phyloP scores from a whole-genome alignment of 2,113 vertebrate species.

The Mastomys coucha region DNA sequence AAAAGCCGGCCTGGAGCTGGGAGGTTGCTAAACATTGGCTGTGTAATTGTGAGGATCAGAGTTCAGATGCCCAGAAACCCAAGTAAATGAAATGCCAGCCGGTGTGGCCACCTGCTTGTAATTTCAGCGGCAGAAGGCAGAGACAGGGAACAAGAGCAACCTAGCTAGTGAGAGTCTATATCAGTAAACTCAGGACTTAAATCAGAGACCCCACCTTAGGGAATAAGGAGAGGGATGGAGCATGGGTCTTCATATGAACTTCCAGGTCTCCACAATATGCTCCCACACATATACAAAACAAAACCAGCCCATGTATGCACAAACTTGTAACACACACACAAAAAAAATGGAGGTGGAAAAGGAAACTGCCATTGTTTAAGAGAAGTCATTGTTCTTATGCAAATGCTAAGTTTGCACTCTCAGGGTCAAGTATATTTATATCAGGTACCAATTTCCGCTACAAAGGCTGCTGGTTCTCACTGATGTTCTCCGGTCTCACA shows the following conservation, averaged over 20 bases:
- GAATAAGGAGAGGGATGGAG: not conserved
- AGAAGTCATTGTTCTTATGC: conserved; percentile 17
- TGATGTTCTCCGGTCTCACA: not conserved
- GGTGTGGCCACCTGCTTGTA: too few species aligned
- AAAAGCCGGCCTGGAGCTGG: not conserved
- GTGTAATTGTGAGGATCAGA: not conserved
- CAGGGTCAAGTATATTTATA: conserved; percentile 28
- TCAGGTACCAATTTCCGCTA: conserved; percentile 50
- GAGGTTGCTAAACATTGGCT: not conserved
- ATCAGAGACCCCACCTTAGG: not conserved
- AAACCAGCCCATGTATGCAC: not conserved
- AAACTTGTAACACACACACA: too few species aligned
- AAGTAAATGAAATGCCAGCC: too few species aligned
- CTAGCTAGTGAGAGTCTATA: not conserved
- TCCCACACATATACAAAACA: not conserved
- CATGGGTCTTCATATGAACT: not conserved
- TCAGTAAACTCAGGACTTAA: not conserved
- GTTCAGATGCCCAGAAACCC: not conserved
- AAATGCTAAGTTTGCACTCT: not conserved
- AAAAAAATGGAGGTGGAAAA: not conserved
- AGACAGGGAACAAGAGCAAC: not conserved
- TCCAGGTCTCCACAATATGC: not conserved
- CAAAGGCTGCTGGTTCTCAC: conserved; percentile 26
- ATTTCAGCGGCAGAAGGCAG: too few species aligned
- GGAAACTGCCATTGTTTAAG: conserved; percentile 46